These are phyloP conservation scores for Leucophenga montana DNA, from an alignment of 2,888 invertebrate species.

Conservation along the genomic window DNA sequence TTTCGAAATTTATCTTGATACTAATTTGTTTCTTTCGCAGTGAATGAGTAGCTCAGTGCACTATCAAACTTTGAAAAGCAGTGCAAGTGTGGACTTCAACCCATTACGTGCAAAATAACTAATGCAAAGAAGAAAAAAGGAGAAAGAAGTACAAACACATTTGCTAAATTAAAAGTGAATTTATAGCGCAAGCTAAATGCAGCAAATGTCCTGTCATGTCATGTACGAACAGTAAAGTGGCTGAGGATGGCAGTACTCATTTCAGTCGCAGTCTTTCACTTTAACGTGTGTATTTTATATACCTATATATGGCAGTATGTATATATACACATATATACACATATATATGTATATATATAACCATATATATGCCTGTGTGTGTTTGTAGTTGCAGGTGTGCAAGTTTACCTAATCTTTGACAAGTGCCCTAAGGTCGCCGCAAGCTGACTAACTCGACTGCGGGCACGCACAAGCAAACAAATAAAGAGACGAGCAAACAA, in stretches of 20 bases:
- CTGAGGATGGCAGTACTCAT: conserved; percentile 39
- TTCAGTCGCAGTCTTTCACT: conserved; percentile 14
- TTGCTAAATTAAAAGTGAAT: conserved; percentile 67
- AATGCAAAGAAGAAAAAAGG: neutral
- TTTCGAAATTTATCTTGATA: conserved; percentile 58
- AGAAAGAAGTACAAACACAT: conserved; percentile 56
- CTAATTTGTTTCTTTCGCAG: conserved; percentile 61
- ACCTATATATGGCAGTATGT: conserved; percentile 4
- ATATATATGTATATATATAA: too few relatives aligned
- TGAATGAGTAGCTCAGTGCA: conserved; percentile 35
- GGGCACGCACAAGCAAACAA: conserved; percentile 47
- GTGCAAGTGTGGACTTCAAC: neutral
- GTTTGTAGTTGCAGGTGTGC: conserved; percentile 53
- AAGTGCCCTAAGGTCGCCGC: conserved; percentile 62
- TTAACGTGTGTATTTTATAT: conserved; percentile 17
- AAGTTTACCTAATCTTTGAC: conserved; percentile 67
- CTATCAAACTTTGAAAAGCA: neutral
- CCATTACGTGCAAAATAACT: neutral
- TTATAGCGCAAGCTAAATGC: conserved; percentile 60
- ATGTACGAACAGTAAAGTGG: neutral
- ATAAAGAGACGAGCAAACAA: conserved; percentile 25
- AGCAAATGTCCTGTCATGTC: conserved; percentile 44
- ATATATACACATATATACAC: neutral
- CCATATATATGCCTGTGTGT: conserved; percentile 36
- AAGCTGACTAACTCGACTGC: conserved; percentile 20